Base-by-base conservation (phyloP, 2,888 invertebrate genomes). In the Andricus quercusramuli region DNA sequence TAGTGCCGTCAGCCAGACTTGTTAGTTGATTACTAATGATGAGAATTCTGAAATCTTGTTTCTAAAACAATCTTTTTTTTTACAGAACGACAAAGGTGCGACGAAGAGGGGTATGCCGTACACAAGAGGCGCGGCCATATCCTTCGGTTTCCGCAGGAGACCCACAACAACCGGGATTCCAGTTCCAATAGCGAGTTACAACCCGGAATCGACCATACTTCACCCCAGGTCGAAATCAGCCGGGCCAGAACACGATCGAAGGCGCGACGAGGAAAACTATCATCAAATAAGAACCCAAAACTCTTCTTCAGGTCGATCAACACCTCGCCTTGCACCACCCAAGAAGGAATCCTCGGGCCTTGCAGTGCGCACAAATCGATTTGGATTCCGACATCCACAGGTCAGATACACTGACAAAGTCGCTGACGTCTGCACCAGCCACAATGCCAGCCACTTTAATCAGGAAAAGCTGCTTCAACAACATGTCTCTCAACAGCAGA, bases 71-170 rank as follows among this genome's bases (percentile, higher is more conserved):
- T 44, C 9, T 44, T 66, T 70, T 2, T 51, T 59, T 70, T 89
- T 90, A 90, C 94, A 95, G 94, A 95, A 95, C 92, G 95, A 95
- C 91, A 95, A 94, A 90, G 94, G 94, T 89, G 93, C 94, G 86
- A 94, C 94, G 91, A 95, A 94, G 88, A 93, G 94, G 85, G 94
- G 89, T 82, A 85, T 92, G 81, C 94, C 95, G 88, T 94, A 93
- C 80, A 95, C 94, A 82, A 94, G 95, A 84, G 97, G 97, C 77
- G 96, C 97, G 84, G 96, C 97, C 80, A 97, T 96, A 90, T 97
- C 97, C 66, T 97, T 97, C 92, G 97, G 97, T 74, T 97, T 97
- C 93, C 96, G 96, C 77, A 95, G 96, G 82, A 95, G 96, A 79
- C 94, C 95, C 66, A 65, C 89, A 80, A 90, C 93, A 65, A 93